Evolutionary conservation across 2,888 invertebrate species (phyloP).

Genomic region (Agrypnus murinus): DNA sequence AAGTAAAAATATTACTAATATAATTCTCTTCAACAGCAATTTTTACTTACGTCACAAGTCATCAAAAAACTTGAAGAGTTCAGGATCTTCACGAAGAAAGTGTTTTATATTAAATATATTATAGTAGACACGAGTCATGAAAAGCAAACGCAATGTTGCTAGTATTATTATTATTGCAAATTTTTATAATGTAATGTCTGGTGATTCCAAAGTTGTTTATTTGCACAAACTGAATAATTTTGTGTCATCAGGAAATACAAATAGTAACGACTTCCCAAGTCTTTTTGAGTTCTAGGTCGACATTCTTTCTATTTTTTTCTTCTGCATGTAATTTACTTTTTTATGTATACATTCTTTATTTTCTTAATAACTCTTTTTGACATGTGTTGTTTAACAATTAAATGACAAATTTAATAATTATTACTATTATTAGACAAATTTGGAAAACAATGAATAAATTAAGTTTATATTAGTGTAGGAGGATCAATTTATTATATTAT

Average conservation of each 20-base stretch:
- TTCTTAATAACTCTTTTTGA: background rate
- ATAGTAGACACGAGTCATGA: background rate
- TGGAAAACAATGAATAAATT: background rate
- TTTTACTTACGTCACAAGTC: slow-evolving; percentile 2
- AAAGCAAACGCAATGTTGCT: background rate
- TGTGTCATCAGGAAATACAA: slow-evolving; percentile 12
- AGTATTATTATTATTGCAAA: background rate
- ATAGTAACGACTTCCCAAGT: background rate
- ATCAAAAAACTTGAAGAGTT: slow-evolving; percentile 2
- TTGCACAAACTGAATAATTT: background rate
- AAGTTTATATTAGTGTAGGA: background rate
- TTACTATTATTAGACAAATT: background rate
- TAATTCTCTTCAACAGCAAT: background rate
- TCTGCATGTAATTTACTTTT: background rate
- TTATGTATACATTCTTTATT: background rate
- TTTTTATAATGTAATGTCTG: background rate
- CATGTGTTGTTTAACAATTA: background rate
- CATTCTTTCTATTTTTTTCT: background rate
- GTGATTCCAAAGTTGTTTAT: background rate
- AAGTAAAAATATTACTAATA: slow-evolving; percentile 16
- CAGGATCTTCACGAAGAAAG: background rate
- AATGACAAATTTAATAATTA: background rate
- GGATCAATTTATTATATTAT: background rate
- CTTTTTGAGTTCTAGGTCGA: slow-evolving; percentile 3
- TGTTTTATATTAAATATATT: slow-evolving; percentile 6